Percentiles rank a stretch among this genome's conserved stretches.
phyloP scores from a whole-genome alignment of 2,888 invertebrate genomes.

The Phengaris arion region DNA sequence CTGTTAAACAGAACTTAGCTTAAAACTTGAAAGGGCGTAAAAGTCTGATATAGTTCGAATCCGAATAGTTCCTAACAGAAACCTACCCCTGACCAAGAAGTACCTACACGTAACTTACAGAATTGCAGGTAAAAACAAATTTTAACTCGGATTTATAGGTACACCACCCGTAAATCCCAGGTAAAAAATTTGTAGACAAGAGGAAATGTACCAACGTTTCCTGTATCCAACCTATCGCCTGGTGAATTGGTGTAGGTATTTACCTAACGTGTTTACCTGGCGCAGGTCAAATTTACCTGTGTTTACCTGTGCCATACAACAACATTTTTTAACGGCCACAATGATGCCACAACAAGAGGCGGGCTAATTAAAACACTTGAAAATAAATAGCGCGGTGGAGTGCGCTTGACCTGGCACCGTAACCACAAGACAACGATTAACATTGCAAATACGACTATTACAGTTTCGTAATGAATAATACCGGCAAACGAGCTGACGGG shows the following conservation, averaged over 20 bases:
- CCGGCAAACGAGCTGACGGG: neutral
- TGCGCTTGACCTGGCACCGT: slow-evolving; percentile 11
- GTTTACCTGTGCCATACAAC: neutral
- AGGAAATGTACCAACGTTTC: too few relatives aligned
- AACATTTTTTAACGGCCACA: neutral
- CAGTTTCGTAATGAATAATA: neutral
- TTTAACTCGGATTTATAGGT: too few relatives aligned
- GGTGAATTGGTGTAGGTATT: too few relatives aligned
- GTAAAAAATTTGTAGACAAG: too few relatives aligned
- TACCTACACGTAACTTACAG: neutral
- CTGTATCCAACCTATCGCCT: too few relatives aligned
- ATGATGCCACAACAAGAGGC: slow-evolving; percentile 7
- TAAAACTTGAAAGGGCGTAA: neutral
- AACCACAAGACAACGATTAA: slow-evolving; percentile 19
- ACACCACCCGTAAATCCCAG: too few relatives aligned
- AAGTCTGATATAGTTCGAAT: neutral
- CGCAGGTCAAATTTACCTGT: too few relatives aligned
- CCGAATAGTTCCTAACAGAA: neutral
- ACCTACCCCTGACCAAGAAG: neutral
- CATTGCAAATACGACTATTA: slow-evolving; percentile 9
- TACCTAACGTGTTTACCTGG: too few relatives aligned
- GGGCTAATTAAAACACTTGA: slow-evolving; percentile 27
- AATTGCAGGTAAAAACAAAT: too few relatives aligned
- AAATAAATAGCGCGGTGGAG: slow-evolving; percentile 19
- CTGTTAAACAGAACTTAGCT: neutral